Evolutionary conservation across 2,888 invertebrate species (phyloP).

Genomic region (Colletes collaris): DNA sequence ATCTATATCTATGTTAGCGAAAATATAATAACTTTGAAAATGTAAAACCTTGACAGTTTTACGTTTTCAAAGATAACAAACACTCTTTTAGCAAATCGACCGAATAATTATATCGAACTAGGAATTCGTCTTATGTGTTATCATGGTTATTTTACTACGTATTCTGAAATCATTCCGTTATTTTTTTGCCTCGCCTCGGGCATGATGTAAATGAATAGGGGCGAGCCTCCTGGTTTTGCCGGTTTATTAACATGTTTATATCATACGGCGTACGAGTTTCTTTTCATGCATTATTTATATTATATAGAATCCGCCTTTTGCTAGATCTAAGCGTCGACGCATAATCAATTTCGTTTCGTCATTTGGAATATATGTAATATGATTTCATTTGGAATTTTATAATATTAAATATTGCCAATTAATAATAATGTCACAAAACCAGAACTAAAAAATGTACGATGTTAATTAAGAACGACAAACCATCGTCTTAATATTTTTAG

Average conservation of each 20-base stretch:
- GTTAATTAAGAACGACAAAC: no score
- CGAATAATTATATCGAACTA: no score
- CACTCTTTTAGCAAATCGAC: no score
- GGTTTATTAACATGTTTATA: conserved; percentile 74
- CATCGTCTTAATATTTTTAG: no score
- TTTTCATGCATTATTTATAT: conserved; percentile 26
- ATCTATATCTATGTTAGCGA: no score
- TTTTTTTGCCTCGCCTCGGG: conserved; percentile 29
- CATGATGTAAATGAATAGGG: conserved; percentile 46
- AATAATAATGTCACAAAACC: no score
- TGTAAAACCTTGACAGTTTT: no score
- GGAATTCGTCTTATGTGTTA: no score
- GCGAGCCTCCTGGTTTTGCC: conserved; percentile 73
- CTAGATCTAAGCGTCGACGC: conserved; percentile 16
- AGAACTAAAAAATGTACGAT: no score
- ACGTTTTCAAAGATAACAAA: no score
- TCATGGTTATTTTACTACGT: conserved; percentile 1
- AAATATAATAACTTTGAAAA: no score
- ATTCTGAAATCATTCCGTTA: conserved; percentile 2
- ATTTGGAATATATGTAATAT: background rate
- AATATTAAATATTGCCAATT: no score
- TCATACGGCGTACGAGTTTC: conserved; percentile 23
- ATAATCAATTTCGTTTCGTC: conserved; percentile 30
- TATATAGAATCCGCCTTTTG: conserved; percentile 16
- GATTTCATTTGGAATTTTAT: background rate